Base-by-base conservation (phyloP, 92 coral and sea anemone genomes). In the Zoanthus solanderi region DNA sequence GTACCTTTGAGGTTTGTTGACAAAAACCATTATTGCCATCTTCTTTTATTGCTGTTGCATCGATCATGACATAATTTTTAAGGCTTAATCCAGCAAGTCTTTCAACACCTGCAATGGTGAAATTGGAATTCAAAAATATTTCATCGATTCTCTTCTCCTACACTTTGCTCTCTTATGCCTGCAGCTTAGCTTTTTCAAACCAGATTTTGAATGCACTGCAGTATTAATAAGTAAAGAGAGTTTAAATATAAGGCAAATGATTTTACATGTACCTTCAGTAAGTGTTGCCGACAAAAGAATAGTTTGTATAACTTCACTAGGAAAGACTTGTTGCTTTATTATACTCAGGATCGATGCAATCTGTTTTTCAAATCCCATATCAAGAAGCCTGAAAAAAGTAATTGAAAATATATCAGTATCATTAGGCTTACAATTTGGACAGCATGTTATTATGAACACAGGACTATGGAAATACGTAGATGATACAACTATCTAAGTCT, bases 361-460 rank as follows among this genome's bases (percentile, higher is more conserved):
- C 72, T 96, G 96, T 80, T 93, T 91, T 87, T 96, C 99, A 93
- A 96, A 96, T 9, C 99, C 99, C 86, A 96, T 87, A 65, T 96
- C 99, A 48, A 96, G 94, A 15, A 96, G 79, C 77, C 99, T 96
- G 78, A 23, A 72, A 82, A 74, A 17, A 37, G 42, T 4, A 37
- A 37, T 37, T 37, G 4, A 37, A 37, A 37, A 37, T 37, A 37
- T 37, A 37, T 37, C 2, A 2, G 42, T 37, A 37, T 37, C 42
- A 1, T 37, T 37, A 37, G 3, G 2, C 4, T 37, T 37, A 37
- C 42, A 37, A 2, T 37, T 37, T 4, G 42, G 42, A 37, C 42
- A 37, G 42, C 42, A 37, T 4, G 42, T 37, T 37, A 37, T 2
- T 37, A 37, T 37, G 42, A 4, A 37, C 3, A 37, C 2, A 37